Base-by-base conservation (phyloP, 2,113 vertebrate genomes). In the Todiramphus saurophagus region DNA sequence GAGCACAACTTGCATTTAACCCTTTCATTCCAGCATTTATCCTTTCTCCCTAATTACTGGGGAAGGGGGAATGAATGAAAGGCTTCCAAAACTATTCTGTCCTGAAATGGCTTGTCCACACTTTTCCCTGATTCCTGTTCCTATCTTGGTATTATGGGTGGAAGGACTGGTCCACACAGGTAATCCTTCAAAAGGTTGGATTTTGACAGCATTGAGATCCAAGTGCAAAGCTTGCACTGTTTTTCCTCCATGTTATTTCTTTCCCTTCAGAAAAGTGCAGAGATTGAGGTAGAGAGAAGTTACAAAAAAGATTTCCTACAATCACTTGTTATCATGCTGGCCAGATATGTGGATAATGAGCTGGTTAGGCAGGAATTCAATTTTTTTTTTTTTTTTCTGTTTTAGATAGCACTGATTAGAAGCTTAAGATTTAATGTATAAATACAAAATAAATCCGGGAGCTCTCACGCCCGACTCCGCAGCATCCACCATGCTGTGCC, bases 381-480 rank as follows among this genome's bases (percentile, higher is more conserved):
- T 43, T 41, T 63, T 39, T 4, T 25, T 9, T 31, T n/a, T 46
- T 53, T 58, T 43, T 4, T 10, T 28, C 41, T 55, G 13, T 16
- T 67, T 89, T 48, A 41, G 20, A 2, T 0, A 74, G 28, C 43
- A 24, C 60, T 23, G 94, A 74, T 83, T 67, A 74, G 67, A 68
- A 64, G 43, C 25, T 62, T 39, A 33, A 31, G 25, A 27, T 79
- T 76, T 28, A 18, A 56, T 67, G 43, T 35, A n/a, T 20, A 41
- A 53, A 44, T 2, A 21, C 0, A 1, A 74, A 93, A 74, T 25
- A 77, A 83, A 51, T 44, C 67, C 8, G 31, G 0, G 1, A 87
- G 15, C 12, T 72, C 60, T 66, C 16, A 2, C 0, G 2, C 58
- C 23, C 0, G 0, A 0, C 43, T 82, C 81, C 2, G 0, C 6